A percentile compares a stretch with the other conserved stretches of the same genome.
These are phyloP conservation scores for Paramormyrops hopkinsi DNA, from an alignment of 2,797 vertebrate species.

Conservation along the genomic window DNA sequence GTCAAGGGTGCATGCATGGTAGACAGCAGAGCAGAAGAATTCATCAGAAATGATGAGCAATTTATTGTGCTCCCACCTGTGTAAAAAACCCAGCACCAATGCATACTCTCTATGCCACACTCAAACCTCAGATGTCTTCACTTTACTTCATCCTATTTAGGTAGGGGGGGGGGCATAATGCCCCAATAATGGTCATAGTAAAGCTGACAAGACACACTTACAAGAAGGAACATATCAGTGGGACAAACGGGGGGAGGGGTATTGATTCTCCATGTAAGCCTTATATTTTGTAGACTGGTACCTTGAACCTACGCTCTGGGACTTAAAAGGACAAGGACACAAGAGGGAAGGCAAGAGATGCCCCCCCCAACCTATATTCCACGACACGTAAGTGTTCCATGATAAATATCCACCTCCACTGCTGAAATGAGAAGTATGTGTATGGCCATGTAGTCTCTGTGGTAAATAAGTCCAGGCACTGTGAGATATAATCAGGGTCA, in stretches of 20 bases:
- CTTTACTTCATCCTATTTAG: neutral
- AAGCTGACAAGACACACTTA: neutral
- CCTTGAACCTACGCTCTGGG: neutral
- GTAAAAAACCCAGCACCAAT: neutral
- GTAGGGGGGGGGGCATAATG: neutral
- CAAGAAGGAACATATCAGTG: neutral
- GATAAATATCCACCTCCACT: neutral
- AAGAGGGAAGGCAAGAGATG: neutral
- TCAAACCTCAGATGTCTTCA: neutral
- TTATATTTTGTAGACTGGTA: neutral
- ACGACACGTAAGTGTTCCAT: neutral
- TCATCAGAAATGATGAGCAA: neutral
- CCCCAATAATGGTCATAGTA: neutral
- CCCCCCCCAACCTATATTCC: neutral
- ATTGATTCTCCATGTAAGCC: neutral
- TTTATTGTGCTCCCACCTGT: neutral
- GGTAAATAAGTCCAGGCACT: neutral
- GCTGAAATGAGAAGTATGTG: neutral
- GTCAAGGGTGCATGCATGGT: neutral
- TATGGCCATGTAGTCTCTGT: neutral
- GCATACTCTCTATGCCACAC: neutral
- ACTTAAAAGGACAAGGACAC: neutral
- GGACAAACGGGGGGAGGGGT: neutral
- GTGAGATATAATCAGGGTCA: neutral
- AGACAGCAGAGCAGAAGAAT: neutral